Evolutionary conservation across 2,113 vertebrate species (phyloP), one percentile per base, ranked within the genome.

Genomic region (Istiophorus platypterus): DNA sequence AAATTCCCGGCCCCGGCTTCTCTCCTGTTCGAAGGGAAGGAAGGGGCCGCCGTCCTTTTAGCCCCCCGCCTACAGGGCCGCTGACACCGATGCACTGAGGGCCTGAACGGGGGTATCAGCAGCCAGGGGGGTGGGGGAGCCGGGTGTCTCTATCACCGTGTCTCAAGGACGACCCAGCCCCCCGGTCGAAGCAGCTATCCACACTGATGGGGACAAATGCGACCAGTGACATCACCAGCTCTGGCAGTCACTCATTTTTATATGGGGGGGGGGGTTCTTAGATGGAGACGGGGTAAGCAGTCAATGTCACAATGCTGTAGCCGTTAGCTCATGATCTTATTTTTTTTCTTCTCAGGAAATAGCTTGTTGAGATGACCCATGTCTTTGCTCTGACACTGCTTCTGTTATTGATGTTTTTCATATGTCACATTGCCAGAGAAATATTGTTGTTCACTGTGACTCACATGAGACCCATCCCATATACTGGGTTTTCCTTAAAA

Each of bases 141-240:
- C 8, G 64, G 45, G 70, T 37, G 57, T 71, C 77, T 82, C 75
- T 83, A 82, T 88, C 83, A 76, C 84, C 81, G 78, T 78, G 90
- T 95, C 92, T 95, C 94, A 95, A 95, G 95, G 95, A 95, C 94
- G 80, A 88, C 88, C 85, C 81, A 41, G 92, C 90, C 93, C 92
- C 78, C 85, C 80, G 92, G 92, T 88, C 27, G 45, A 81, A 89
- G 87, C 87, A 88, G 90, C 90, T 92, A 88, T 85, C 82, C 54
- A 76, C 90, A 87, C 86, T 90, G 93, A 94, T 90, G 86, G 91
- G 92, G 92, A 94, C 93, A 92, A 94, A 94, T 94, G 89, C 59
- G 85, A 87, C 85, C 85, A 79, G 90, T 95, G 94, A 95, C 93
- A 94, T 94, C 94, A 94, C 79, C 71, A n/a, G 82, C 91, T 92